Conservation (phyloP, 2,113 vertebrate species). For the human (Homo sapiens) region GRCh38 chr6:50858501-50859000, state of each 20-base stretch:
- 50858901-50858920: not conserved
- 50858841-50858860: not conserved
- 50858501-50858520: not conserved
- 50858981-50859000: too few species aligned
- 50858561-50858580: not conserved
- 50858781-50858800: not conserved
- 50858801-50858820: not conserved
- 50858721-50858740: not conserved
- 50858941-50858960: too few species aligned
- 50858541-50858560: too few species aligned
- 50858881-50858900: not conserved
- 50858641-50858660: constrained; percentile 27
- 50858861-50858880: not conserved
- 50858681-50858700: not conserved
- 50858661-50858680: not conserved
- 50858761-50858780: not conserved
- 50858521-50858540: not conserved
- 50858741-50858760: not conserved
- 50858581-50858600: not conserved
- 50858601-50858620: not conserved
- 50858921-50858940: not conserved
- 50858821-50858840: constrained; percentile 7
- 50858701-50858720: not conserved
- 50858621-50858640: not conserved
- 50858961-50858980: too few species aligned